phyloP scores from a whole-genome alignment of 2,797 vertebrate genomes.

The Fistularia commersonii region DNA sequence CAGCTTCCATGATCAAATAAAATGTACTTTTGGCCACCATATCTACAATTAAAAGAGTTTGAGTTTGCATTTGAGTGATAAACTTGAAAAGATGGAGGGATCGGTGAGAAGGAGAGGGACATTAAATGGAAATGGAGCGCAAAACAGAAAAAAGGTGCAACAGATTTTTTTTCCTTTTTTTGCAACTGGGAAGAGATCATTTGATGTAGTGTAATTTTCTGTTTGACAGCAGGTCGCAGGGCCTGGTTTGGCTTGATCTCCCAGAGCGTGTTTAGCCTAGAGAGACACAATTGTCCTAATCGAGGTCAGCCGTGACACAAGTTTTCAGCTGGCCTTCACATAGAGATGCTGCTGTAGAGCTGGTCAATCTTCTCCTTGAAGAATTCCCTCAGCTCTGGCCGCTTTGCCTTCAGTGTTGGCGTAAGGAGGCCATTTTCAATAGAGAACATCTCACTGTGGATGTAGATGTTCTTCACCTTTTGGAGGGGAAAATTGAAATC shows the following conservation, averaged over 20 bases:
- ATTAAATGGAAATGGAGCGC: conserved; percentile 17
- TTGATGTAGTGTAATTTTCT: conserved; percentile 4
- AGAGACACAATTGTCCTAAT: conserved; percentile 19
- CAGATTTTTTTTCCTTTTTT: conserved; percentile 26
- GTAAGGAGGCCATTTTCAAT: conserved; percentile 93
- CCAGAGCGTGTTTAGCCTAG: conserved; percentile 39
- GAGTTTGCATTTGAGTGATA: neutral
- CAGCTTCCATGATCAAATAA: conserved; percentile 11
- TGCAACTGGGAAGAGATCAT: conserved; percentile 33
- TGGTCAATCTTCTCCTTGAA: conserved; percentile 91
- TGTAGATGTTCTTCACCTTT: conserved; percentile 94
- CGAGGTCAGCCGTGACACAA: conserved; percentile 29
- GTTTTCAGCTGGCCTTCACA: conserved; percentile 73
- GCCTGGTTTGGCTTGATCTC: conserved; percentile 35
- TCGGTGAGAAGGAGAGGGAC: conserved; percentile 16
- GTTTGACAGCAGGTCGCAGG: conserved; percentile 14
- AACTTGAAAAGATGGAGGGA: conserved; percentile 9
- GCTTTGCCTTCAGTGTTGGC: conserved; percentile 93
- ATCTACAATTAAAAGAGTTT: neutral
- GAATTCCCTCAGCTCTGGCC: conserved; percentile 91
- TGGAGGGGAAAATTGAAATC: neutral
- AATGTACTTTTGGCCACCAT: too few relatives aligned
- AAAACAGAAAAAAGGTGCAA: conserved; percentile 22
- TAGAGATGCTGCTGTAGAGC: conserved; percentile 88
- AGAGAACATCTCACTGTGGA: conserved; percentile 93